Conservation (phyloP, 1,140 invertebrate genomes). For the Dufourea novaeangliae region DNA sequence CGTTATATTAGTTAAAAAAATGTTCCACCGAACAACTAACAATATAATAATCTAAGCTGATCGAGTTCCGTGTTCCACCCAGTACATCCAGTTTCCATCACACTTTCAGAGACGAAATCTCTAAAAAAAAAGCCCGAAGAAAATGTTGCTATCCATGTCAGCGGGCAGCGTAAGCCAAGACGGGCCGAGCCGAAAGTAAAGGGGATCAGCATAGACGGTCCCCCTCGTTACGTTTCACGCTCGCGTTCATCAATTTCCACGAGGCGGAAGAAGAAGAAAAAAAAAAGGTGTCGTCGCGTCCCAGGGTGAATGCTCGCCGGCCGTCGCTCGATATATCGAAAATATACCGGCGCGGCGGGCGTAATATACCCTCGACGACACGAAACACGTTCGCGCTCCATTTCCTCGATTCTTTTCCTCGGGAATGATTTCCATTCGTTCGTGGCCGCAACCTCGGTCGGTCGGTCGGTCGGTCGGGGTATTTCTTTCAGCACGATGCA, state of each 20-base stretch:
- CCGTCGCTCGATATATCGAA: constrained; percentile 33
- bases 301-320: constrained; percentile 38
- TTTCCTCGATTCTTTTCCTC: constrained; percentile 42
- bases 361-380: constrained; percentile 33
- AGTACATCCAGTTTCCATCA: no score
- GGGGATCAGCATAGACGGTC: background rate
- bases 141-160: no score
- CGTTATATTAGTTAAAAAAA: no score
- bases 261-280: no score
- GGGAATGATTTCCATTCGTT: constrained; percentile 43
- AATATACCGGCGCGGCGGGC: constrained; percentile 30
- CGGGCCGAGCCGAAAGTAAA: background rate
- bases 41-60: no score
- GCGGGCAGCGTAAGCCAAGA: background rate
- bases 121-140: no score
- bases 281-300: constrained; percentile 14
- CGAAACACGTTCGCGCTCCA: constrained; percentile 44
- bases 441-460: constrained; percentile 40
- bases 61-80: no score
- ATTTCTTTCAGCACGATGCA: background rate
- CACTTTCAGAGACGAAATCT: no score
- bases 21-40: no score
- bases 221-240: constrained; percentile 4
- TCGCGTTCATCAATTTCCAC: constrained; percentile 30
- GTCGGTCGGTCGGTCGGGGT: constrained; percentile 42